phyloP scores from a whole-genome alignment of 92 coral and sea anemone genomes.

The Hydrozoanthus gracilis region DNA sequence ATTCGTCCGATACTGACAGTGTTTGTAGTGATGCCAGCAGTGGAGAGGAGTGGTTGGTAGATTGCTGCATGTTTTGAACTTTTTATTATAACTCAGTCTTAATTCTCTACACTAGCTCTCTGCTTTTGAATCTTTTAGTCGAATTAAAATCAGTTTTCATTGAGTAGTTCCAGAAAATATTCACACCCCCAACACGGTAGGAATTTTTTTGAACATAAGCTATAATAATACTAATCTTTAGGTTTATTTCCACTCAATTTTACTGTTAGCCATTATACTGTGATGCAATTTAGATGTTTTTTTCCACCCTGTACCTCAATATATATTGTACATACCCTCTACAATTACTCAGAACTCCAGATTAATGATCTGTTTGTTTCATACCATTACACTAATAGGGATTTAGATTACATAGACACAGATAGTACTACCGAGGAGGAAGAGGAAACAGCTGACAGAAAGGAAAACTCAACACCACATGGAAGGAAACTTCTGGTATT shows the following conservation, averaged over 20 bases:
- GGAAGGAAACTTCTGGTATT: conserved; percentile 52
- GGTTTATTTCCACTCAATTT: no score
- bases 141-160: background rate
- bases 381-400: conserved; percentile 24
- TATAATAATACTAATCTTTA: no score
- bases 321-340: no score
- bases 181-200: background rate
- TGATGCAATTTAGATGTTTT: no score
- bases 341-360: no score
- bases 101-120: background rate
- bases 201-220: no score
- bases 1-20: conserved; percentile 3
- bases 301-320: no score
- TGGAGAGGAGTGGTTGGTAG: conserved; percentile 23
- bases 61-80: background rate
- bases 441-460: conserved; percentile 37
- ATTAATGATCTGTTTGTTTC: background rate
- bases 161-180: no score
- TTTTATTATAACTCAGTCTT: background rate
- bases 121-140: background rate
- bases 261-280: no score
- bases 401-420: background rate
- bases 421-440: conserved; percentile 36
- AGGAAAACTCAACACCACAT: conserved; percentile 41
- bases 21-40: conserved; percentile 30